phyloP scores from a whole-genome alignment of 2,888 invertebrate species.

The Peribatodes rhomboidaria region DNA sequence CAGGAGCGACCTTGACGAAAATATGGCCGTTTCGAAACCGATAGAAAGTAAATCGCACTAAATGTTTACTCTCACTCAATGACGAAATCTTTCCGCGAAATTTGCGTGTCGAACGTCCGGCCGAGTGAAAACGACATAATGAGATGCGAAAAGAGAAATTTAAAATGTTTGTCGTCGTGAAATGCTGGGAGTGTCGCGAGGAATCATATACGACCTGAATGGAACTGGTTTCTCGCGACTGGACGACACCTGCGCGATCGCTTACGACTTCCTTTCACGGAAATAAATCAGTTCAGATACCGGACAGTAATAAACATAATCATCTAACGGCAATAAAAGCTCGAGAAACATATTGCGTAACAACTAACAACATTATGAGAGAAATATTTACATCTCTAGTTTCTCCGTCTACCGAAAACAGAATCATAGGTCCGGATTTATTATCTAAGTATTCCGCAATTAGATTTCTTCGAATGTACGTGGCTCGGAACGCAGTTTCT shows the following conservation, averaged over 20 bases:
- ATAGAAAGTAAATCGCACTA: conserved; percentile 78
- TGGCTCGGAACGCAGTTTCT: conserved; percentile 80
- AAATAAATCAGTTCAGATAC: conserved; percentile 46
- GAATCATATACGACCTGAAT: conserved; percentile 79
- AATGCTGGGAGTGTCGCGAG: conserved; percentile 80
- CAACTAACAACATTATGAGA: conserved; percentile 15
- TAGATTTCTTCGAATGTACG: conserved; percentile 78
- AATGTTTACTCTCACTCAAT: conserved; percentile 81
- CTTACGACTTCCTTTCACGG: conserved; percentile 59
- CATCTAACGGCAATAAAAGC: conserved; percentile 32
- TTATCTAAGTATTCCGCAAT: conserved; percentile 67
- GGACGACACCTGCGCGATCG: conserved; percentile 54
- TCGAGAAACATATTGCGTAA: conserved; percentile 29
- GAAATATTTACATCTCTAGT: conserved; percentile 26
- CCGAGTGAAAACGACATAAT: conserved; percentile 83
- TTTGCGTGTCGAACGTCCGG: conserved; percentile 73
- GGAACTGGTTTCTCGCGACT: conserved; percentile 77
- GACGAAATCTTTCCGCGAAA: conserved; percentile 73
- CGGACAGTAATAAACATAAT: conserved; percentile 12
- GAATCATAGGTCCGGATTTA: conserved; percentile 32
- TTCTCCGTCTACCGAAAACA: conserved; percentile 23
- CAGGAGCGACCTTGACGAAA: conserved; percentile 75
- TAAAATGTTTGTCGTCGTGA: conserved; percentile 82
- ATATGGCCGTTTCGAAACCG: conserved; percentile 54
- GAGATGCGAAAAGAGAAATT: conserved; percentile 86